Percentiles rank a stretch among this genome's conserved stretches.
Conservation (phyloP, 2,888 invertebrate genomes). For the Muscina levida region DNA sequence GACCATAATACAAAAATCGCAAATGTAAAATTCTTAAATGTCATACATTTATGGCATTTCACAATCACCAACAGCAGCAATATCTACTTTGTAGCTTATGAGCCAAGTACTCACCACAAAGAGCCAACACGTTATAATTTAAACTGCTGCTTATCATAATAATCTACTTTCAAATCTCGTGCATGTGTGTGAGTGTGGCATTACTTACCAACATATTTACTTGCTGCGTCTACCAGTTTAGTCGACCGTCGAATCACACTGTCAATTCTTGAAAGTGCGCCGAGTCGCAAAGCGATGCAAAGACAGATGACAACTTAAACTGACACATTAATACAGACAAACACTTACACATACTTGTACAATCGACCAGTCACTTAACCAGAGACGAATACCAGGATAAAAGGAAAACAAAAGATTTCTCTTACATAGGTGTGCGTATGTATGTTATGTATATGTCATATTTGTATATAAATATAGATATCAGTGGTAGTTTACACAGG, state of each 20-base stretch:
- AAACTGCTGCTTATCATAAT: no score
- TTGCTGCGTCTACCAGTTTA: no score
- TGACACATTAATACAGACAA: slow-evolving; percentile 48
- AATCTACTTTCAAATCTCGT: no score
- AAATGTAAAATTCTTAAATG: no score
- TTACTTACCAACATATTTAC: no score
- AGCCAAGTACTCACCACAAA: no score
- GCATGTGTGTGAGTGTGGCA: no score
- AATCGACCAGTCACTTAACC: not conserved
- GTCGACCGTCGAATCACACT: slow-evolving; percentile 4
- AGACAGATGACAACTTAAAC: slow-evolving; percentile 54
- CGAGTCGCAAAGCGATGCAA: slow-evolving; percentile 38
- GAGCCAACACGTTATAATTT: no score
- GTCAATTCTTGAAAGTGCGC: slow-evolving; percentile 17
- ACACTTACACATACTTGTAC: not conserved
- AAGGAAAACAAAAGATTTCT: slow-evolving; percentile 2
- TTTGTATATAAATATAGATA: not conserved
- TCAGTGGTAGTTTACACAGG: not conserved
- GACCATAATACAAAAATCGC: no score
- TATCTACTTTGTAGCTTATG: no score
- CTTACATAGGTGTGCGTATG: not conserved
- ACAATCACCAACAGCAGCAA: no score
- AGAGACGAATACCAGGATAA: not conserved
- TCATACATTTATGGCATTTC: no score
- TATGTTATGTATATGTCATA: slow-evolving; percentile 3